A percentile compares a stretch with the other conserved stretches of the same genome.
These are phyloP conservation scores for Phortica okadai DNA, from an alignment of 2,888 invertebrate species.

Conservation along the genomic window DNA sequence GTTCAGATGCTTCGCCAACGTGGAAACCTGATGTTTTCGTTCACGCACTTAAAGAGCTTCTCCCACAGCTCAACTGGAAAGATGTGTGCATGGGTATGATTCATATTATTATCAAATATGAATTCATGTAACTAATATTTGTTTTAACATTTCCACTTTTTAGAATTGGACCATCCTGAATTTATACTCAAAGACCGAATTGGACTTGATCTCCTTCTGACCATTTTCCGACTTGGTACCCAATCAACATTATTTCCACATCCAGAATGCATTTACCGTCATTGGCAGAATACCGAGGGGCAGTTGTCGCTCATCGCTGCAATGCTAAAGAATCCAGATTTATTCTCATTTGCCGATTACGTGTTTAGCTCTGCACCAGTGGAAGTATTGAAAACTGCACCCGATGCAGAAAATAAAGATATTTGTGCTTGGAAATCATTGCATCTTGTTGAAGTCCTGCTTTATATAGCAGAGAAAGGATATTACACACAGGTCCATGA, in stretches of 20 bases:
- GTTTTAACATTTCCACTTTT: not conserved
- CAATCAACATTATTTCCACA: constrained; percentile 88
- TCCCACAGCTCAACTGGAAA: constrained; percentile 92
- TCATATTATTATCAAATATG: not conserved
- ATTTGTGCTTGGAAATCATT: constrained; percentile 94
- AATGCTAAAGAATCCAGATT: constrained; percentile 92
- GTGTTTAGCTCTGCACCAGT: constrained; percentile 91
- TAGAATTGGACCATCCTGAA: constrained; percentile 88
- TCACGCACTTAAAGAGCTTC: constrained; percentile 92
- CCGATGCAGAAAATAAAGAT: constrained; percentile 96
- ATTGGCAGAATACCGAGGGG: constrained; percentile 96
- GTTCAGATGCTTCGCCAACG: constrained; percentile 79
- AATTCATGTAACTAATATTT: not conserved
- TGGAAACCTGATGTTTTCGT: constrained; percentile 98
- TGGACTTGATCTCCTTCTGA: constrained; percentile 89
- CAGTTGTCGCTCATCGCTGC: constrained; percentile 92
- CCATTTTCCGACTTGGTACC: constrained; percentile 88
- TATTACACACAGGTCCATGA: constrained; percentile 88
- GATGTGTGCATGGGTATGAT: constrained; percentile 88
- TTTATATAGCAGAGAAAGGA: constrained; percentile 92
- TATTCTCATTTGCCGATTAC: constrained; percentile 96
- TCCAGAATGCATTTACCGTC: constrained; percentile 91
- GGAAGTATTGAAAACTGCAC: constrained; percentile 93
- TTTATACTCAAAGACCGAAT: constrained; percentile 92
- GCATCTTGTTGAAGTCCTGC: constrained; percentile 91